These are phyloP conservation scores for Aythya baeri DNA, from an alignment of 2,113 vertebrate species.

Conservation along the genomic window DNA sequence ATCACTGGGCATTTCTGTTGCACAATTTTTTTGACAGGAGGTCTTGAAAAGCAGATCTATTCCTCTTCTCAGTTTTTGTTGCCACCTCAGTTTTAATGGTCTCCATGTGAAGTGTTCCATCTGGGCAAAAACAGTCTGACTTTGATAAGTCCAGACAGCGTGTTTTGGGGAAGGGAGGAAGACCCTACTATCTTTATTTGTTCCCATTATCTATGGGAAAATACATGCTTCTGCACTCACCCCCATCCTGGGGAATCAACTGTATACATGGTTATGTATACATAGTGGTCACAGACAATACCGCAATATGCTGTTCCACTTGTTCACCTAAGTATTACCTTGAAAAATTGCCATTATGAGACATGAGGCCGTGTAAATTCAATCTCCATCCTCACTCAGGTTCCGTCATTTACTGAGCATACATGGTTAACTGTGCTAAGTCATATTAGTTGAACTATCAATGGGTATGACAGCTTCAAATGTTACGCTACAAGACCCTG, in stretches of 20 bases:
- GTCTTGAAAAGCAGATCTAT: not conserved
- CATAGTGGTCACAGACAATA: not conserved
- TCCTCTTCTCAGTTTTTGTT: not conserved
- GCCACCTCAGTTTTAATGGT: not conserved
- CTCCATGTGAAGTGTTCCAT: not conserved
- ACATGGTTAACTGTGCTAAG: constrained; percentile 48
- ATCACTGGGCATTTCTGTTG: not conserved
- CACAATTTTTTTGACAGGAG: not conserved
- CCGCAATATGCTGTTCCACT: constrained; percentile 59
- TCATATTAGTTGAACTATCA: not conserved
- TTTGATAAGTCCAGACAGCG: not conserved
- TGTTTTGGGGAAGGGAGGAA: not conserved
- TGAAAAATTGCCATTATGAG: constrained; percentile 68
- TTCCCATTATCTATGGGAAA: not conserved
- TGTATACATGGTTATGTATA: constrained; percentile 7
- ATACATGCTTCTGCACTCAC: not conserved
- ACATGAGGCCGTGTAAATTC: constrained; percentile 69
- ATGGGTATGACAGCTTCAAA: not conserved
- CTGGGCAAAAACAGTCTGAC: not conserved
- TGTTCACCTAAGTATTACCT: constrained; percentile 65
- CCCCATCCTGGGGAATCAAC: not conserved
- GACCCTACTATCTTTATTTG: not conserved
- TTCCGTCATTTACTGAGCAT: constrained; percentile 54
- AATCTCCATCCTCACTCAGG: constrained; percentile 62
- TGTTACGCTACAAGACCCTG: not conserved